Evolutionary conservation across 2,113 vertebrate genomes (phyloP).

Genomic region (Perca schrenkii): DNA sequence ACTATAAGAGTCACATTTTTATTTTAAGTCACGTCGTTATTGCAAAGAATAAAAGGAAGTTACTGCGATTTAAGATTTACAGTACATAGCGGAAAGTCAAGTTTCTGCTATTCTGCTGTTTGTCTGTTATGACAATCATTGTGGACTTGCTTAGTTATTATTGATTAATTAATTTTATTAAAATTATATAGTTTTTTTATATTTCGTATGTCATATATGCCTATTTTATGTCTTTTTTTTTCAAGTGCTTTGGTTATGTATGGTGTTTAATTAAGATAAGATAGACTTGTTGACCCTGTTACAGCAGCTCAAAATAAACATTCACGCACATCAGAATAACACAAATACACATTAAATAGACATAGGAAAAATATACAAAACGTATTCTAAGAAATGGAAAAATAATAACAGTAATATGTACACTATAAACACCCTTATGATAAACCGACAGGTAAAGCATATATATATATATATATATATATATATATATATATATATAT

Average conservation of each 20-base stretch:
- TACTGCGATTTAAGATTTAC: neutral
- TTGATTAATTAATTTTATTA: neutral
- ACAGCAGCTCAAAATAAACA: no score
- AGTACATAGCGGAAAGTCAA: neutral
- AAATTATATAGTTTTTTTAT: neutral
- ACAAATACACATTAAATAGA: no score
- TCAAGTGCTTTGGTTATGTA: neutral
- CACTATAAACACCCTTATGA: no score
- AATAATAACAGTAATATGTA: no score
- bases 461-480: no score
- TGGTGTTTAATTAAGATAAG: neutral
- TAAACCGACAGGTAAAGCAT: no score
- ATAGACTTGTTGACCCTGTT: no score
- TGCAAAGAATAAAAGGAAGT: neutral
- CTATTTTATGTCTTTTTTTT: neutral
- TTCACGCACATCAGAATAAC: no score
- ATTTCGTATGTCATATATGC: neutral
- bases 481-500: no score
- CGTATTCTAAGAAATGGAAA: no score
- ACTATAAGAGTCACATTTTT: slow-evolving; percentile 7
- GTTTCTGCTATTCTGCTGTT: neutral
- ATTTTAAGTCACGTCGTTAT: neutral
- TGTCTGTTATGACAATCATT: neutral
- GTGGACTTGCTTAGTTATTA: neutral
- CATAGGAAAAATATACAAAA: no score